These are phyloP conservation scores for Raja brachyura DNA, from an alignment of 2,113 vertebrate genomes.

Conservation along the genomic window DNA sequence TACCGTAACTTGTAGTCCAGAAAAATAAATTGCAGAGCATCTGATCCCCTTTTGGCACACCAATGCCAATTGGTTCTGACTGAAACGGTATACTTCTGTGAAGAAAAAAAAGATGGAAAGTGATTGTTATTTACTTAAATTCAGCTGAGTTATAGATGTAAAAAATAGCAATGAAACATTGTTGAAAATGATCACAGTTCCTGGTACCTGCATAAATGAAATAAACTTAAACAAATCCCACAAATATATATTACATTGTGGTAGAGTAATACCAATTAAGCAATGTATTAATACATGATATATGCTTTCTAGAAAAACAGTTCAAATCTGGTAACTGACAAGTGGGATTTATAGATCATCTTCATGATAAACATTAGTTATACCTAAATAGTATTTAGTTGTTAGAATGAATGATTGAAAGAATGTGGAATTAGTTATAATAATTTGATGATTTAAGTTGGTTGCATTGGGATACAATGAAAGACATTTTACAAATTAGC, in stretches of 20 bases:
- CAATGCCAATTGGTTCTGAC: conserved; percentile 53
- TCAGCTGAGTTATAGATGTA: background rate
- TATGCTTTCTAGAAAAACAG: background rate
- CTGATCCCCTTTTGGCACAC: conserved; percentile 51
- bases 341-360: background rate
- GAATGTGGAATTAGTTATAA: background rate
- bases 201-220: background rate
- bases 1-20: conserved; percentile 57
- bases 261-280: background rate
- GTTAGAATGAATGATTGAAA: background rate
- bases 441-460: background rate
- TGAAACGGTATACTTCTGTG: conserved; percentile 49
- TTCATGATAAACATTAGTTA: background rate
- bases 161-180: background rate
- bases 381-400: too few relatives aligned
- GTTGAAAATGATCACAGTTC: conserved; percentile 14
- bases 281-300: background rate
- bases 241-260: background rate
- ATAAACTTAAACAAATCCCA: background rate
- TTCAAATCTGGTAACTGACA: background rate
- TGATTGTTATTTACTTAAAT: background rate
- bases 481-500: background rate
- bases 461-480: background rate
- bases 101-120: conserved; percentile 33
- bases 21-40: conserved; percentile 55